phyloP scores from a whole-genome alignment of 2,888 invertebrate species.

The Pecten maximus region DNA sequence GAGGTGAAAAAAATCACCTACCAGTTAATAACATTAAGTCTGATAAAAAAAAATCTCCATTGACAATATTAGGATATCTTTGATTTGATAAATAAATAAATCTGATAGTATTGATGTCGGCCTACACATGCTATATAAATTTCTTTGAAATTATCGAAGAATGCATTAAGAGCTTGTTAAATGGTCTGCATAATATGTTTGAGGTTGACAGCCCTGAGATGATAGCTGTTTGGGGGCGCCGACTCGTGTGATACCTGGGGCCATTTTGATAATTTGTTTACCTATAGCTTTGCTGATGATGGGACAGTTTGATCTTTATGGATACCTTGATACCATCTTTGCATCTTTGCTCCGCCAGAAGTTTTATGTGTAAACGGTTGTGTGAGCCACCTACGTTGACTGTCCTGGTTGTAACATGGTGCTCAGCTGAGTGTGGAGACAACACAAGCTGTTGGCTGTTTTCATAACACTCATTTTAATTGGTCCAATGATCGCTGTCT shows the following conservation, averaged over 20 bases:
- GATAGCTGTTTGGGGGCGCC: neutral
- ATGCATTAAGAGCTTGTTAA: constrained; percentile 9
- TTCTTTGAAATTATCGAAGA: neutral
- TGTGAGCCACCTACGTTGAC: neutral
- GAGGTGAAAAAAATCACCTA: neutral
- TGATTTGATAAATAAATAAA: neutral
- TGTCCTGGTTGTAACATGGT: neutral
- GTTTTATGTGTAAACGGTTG: neutral
- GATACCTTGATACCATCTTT: neutral
- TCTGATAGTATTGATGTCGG: neutral
- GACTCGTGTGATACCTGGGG: neutral
- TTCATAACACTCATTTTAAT: constrained; percentile 23
- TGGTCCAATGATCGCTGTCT: constrained; percentile 2
- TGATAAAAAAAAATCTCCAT: neutral
- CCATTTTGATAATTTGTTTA: constrained; percentile 24
- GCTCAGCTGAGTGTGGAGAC: neutral
- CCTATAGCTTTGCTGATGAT: neutral
- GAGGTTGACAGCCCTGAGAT: neutral
- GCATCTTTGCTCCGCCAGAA: neutral
- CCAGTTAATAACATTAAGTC: neutral
- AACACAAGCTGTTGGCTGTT: constrained; percentile 25
- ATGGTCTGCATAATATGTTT: neutral
- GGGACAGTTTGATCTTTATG: constrained; percentile 19
- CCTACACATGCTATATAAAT: neutral
- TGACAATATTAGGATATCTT: neutral